These are phyloP conservation scores for Callimorpha dominula DNA, from an alignment of 2,888 invertebrate species.

Conservation along the genomic window DNA sequence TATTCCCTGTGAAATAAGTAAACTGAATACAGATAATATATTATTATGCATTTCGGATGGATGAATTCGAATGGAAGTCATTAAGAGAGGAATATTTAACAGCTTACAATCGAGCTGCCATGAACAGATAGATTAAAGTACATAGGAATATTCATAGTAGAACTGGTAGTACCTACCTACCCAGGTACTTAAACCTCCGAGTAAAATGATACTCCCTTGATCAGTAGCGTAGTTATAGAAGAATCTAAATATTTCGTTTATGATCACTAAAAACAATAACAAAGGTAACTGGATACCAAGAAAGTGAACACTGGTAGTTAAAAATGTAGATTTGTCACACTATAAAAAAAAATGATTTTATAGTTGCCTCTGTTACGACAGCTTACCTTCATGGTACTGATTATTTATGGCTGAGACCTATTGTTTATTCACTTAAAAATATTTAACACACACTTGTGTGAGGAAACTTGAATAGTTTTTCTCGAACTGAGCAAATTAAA, in stretches of 20 bases:
- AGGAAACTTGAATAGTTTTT: too few species aligned
- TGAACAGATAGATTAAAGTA: too few species aligned
- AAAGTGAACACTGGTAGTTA: constrained; percentile 18
- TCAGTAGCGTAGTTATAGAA: constrained; percentile 32
- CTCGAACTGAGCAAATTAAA: too few species aligned
- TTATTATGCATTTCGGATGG: too few species aligned
- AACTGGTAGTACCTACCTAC: not conserved
- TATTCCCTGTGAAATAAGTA: too few species aligned
- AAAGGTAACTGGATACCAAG: constrained; percentile 31
- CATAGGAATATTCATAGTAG: not conserved
- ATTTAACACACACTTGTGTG: too few species aligned
- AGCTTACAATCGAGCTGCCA: too few species aligned
- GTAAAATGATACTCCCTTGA: constrained; percentile 40
- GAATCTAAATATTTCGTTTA: constrained; percentile 29
- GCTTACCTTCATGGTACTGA: not conserved
- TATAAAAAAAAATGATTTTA: constrained; percentile 20
- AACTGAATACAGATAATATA: too few species aligned
- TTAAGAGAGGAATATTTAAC: too few species aligned
- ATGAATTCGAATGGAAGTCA: too few species aligned
- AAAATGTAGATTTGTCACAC: constrained; percentile 18
- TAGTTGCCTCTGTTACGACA: not conserved
- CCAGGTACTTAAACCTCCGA: not conserved
- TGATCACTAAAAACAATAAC: constrained; percentile 34
- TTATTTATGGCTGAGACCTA: not conserved
- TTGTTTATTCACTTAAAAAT: not conserved